Evolutionary conservation across 2,888 invertebrate species (phyloP), one percentile per base, ranked within the genome.

Genomic region (Drosophila paracracens): DNA sequence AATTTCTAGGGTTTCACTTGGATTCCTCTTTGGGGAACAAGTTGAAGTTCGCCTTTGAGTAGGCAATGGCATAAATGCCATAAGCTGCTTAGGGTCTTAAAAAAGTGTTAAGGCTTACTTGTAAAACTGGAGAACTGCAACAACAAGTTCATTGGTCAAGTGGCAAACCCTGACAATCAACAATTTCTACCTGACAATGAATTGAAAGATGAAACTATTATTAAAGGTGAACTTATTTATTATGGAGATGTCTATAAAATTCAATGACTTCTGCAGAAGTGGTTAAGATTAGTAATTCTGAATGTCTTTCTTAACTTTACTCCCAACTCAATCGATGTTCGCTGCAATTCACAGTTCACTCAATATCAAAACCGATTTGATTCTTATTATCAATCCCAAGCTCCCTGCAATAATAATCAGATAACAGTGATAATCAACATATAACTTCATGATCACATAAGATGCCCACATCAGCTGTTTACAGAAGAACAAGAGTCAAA

Each of bases 31-130:
- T 53, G 40, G 27, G 43, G 18, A 54, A 56, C 70, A 74, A 82
- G 66, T 81, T 74, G 70, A 84, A 79, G 81, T 79, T 76, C 67
- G 64, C 50, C 76, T 61, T 36, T 50, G 62, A 25, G 51, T 51
- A 36, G 54, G 54, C 53, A 40, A n/a, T 40, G 57, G 43, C 57
- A 46, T 54, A 59, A 54, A 58, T 62, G 50, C 65, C 35, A 50
- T 74, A 80, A 82, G 70, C 79, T 25, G 79, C 79, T 80, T 80
- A 82, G 48, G 60, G 40, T 50, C 63, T 80, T 82, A 66, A 79
- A 27, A 81, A 70, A 74, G 82, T 79, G 79, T 74, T 79, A 60
- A 48, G 66, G 60, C 67, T 64, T 58, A 71, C 64, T 53, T 56
- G 54, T 54, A 70, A 56, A 78, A 62, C 33, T 54, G 53, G 25